A percentile compares a stretch with the other conserved stretches of the same genome.
These are phyloP conservation scores for Lepidocyrtoides sp. DNA, from an alignment of 2,888 invertebrate species.

Conservation along the genomic window DNA sequence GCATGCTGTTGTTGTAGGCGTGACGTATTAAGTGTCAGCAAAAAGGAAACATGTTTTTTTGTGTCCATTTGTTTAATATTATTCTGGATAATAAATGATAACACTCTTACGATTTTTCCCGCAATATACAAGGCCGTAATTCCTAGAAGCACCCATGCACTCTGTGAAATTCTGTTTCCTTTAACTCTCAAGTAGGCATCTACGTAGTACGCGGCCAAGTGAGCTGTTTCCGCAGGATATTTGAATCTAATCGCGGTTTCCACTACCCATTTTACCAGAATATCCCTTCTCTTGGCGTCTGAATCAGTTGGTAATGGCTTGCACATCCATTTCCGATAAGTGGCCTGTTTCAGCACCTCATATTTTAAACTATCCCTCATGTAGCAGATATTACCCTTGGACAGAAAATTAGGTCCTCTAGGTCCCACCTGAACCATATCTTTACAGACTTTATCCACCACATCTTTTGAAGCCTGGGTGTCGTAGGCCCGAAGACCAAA, in stretches of 20 bases:
- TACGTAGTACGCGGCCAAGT: conserved; percentile 60
- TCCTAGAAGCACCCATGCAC: conserved; percentile 31
- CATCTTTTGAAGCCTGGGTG: not conserved
- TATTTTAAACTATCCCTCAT: not conserved
- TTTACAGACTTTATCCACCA: not conserved
- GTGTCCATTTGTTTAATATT: too few relatives aligned
- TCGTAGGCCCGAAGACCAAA: not conserved
- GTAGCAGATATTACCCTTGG: not conserved
- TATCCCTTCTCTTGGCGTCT: not conserved
- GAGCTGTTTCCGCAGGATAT: conserved; percentile 57
- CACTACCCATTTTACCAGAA: conserved; percentile 44
- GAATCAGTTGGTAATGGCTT: not conserved
- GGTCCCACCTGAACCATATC: not conserved
- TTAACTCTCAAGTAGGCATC: conserved; percentile 57
- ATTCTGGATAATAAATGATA: not conserved
- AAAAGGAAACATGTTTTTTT: not conserved
- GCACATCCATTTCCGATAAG: not conserved
- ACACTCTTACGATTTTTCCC: conserved; percentile 66
- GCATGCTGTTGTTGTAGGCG: not conserved
- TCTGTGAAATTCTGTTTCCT: not conserved
- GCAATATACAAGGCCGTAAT: conserved; percentile 72
- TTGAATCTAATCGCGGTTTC: not conserved
- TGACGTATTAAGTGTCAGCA: not conserved
- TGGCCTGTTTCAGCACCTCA: not conserved
- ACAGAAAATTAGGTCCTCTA: not conserved